Conservation (phyloP, 2,888 invertebrate species). For the Chaitophorus viminalis region DNA sequence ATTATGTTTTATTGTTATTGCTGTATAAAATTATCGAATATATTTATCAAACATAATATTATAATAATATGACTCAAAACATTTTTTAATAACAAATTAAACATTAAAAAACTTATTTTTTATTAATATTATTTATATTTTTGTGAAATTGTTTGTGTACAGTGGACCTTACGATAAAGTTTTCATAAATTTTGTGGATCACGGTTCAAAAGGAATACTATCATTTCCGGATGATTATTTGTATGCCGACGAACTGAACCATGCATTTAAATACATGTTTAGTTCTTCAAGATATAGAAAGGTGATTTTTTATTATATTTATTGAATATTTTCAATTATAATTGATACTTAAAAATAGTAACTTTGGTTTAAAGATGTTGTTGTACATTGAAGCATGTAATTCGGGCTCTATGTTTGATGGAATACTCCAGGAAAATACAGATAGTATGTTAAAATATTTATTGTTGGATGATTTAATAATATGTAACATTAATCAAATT, state of each 20-base stretch:
- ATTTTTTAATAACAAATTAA: not conserved
- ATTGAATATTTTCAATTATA: conserved; percentile 21
- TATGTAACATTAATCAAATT: not conserved
- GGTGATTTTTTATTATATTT: conserved; percentile 22
- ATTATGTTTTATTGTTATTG: too few relatives aligned
- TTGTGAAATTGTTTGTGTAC: conserved; percentile 24
- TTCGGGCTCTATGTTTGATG: conserved; percentile 73
- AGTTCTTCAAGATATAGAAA: not conserved
- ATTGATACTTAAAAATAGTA: not conserved
- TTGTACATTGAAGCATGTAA: conserved; percentile 74
- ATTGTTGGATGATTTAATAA: not conserved
- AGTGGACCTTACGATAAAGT: conserved; percentile 72
- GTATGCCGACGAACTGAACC: conserved; percentile 65
- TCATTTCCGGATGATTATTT: conserved; percentile 69
- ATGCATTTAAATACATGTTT: conserved; percentile 67
- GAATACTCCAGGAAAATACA: conserved; percentile 69
- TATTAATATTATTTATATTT: not conserved
- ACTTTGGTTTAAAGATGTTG: conserved; percentile 68
- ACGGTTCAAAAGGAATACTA: conserved; percentile 72
- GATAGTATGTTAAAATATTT: conserved; percentile 67
- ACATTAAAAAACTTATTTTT: too few relatives aligned
- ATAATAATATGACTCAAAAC: too few relatives aligned
- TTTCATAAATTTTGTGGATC: conserved; percentile 74
- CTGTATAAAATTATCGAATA: too few relatives aligned
- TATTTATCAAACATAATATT: too few relatives aligned